Evolutionary conservation across 2,888 invertebrate genomes (phyloP), one percentile per base, ranked within the genome.

Genomic region (Drosophila prostipennis): DNA sequence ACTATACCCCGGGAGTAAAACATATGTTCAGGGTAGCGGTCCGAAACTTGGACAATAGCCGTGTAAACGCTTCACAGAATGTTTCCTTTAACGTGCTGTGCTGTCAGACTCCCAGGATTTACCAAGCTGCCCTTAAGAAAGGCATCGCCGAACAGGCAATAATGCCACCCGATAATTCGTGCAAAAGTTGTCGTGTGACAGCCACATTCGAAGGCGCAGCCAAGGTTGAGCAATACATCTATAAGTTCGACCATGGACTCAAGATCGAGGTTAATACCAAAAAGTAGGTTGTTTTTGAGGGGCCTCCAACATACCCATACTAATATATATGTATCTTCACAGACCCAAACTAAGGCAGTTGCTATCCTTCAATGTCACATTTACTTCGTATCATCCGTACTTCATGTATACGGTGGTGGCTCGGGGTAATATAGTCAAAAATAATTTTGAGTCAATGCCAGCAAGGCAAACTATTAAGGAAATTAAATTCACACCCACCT

Each of bases 1-100:
- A 95, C 79, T 98, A 97, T 92, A 97, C 97, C 91, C 98, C 98
- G 1, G 96, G 96, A 29, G 93, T 98, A 49, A 95, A 95, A 68
- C 98, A 96, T 87, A 95, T 94, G 19, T 96, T 97, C 56, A 96
- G 95, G 94, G 90, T 95, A 16, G 95, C 94, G 92, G 93, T 96
- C 0, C 92, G 94, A 0, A 94, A 95, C 77, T 94, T 96, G 80
- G 96, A 96, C 90, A 95, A 94, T 42, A 92, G 94, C 1, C 95
- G 95, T 0, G 93, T 95, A 2, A 93, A 94, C 68, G 92, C 93
- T 6, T 92, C 92, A 34, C 93, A 94, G 67, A 93, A 93, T 7
- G 93, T 96, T 0, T 92, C 91, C 23, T 49, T 91, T 4, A 34
- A 19, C 4, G 73, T 91, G 6, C 11, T 23, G 13, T 45, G 26